phyloP scores from a whole-genome alignment of 2,797 vertebrate species.

The Coendou prehensilis region DNA sequence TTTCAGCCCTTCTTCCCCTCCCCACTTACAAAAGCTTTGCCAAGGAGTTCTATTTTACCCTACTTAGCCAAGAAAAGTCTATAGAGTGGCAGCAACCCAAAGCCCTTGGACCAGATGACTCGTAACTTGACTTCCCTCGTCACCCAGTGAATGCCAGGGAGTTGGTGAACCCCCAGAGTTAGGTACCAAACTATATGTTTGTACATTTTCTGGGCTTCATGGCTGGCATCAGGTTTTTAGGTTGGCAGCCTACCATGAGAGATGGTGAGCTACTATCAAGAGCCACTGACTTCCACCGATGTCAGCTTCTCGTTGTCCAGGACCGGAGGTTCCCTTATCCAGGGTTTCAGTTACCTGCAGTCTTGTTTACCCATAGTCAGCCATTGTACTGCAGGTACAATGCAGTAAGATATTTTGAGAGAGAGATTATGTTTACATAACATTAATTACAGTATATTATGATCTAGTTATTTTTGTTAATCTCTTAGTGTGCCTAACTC shows the following conservation, averaged over 20 bases:
- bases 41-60: not conserved
- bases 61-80: not conserved
- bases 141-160: not conserved
- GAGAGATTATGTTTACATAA: not conserved
- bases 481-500: not conserved
- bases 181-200: not conserved
- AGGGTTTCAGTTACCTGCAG: not conserved
- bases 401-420: not conserved
- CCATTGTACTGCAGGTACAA: not conserved
- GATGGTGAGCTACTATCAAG: not conserved
- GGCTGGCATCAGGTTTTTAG: not conserved
- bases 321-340: not conserved
- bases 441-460: not conserved
- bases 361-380: not conserved
- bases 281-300: not conserved
- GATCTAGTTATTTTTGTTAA: not conserved
- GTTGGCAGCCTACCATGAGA: not conserved
- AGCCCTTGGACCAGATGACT: not conserved
- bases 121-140: not conserved
- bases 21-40: not conserved
- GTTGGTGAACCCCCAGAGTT: not conserved
- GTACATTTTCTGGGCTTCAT: conserved; percentile 1
- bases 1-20: not conserved
- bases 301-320: not conserved
- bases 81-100: not conserved